These are phyloP conservation scores for Danio albolineatus DNA, from an alignment of 2,797 vertebrate genomes.

Conservation along the genomic window DNA sequence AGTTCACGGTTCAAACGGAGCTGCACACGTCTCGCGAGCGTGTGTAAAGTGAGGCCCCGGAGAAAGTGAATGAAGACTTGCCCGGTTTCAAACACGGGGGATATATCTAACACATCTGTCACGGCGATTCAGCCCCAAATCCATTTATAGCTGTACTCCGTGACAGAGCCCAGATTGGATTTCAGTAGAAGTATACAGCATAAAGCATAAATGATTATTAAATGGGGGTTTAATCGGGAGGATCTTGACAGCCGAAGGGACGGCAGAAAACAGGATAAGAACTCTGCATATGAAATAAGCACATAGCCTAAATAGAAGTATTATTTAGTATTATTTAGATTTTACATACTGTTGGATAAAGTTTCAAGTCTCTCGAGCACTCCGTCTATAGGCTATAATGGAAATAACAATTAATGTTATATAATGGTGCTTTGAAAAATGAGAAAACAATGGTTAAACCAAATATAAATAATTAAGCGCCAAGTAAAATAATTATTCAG, in stretches of 20 bases:
- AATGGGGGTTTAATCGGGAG: conserved; percentile 56
- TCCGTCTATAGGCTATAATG: neutral
- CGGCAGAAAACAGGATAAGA: conserved; percentile 20
- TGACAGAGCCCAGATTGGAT: conserved; percentile 81
- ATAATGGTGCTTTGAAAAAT: too few relatives aligned
- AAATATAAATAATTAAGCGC: neutral
- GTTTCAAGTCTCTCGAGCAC: neutral
- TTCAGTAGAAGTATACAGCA: conserved; percentile 69
- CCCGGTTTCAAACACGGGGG: conserved; percentile 71
- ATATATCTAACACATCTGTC: conserved; percentile 98
- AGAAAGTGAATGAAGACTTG: conserved; percentile 82
- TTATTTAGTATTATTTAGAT: neutral
- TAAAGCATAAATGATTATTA: conserved; percentile 59
- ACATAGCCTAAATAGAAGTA: neutral
- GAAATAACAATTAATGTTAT: neutral
- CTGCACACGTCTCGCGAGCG: conserved; percentile 88
- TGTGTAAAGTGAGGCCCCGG: conserved; percentile 73
- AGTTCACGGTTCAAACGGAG: conserved; percentile 92
- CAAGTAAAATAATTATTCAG: conserved; percentile 77
- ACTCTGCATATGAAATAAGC: neutral
- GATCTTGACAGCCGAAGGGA: conserved; percentile 20
- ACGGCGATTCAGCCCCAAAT: conserved; percentile 84
- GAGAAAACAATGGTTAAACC: too few relatives aligned
- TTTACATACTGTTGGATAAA: neutral
- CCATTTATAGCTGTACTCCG: conserved; percentile 82